These are phyloP conservation scores for Sisyra terminalis DNA, from an alignment of 2,888 invertebrate species.

Conservation along the genomic window DNA sequence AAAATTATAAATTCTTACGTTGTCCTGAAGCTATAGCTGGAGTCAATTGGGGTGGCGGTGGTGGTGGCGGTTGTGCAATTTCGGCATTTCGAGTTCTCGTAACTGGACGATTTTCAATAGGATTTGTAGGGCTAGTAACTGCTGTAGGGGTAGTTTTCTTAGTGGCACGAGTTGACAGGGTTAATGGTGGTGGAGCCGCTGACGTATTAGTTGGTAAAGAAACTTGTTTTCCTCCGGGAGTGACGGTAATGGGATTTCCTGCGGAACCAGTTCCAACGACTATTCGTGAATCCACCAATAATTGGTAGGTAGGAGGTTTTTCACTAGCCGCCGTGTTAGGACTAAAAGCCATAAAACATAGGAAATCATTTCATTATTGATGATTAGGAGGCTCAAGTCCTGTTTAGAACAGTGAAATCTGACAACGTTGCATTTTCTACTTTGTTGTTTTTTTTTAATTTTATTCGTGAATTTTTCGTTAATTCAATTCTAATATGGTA, in stretches of 20 bases:
- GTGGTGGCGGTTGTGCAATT: slow-evolving; percentile 4
- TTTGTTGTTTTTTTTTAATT: no score
- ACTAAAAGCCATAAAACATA: slow-evolving; percentile 12
- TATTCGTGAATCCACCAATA: slow-evolving; percentile 33
- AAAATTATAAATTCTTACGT: no score
- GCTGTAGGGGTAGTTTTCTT: slow-evolving; percentile 9
- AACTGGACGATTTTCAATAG: not conserved
- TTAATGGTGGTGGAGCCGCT: slow-evolving; percentile 11
- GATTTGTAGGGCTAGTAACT: slow-evolving; percentile 6
- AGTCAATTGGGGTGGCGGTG: slow-evolving; percentile 5
- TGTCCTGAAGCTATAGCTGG: not conserved
- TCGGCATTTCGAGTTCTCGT: slow-evolving; percentile 1
- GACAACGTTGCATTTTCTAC: no score
- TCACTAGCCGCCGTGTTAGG: slow-evolving; percentile 26
- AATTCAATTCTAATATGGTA: no score
- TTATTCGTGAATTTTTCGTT: no score
- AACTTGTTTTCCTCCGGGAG: slow-evolving; percentile 11
- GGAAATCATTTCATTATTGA: slow-evolving; percentile 8
- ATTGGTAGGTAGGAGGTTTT: slow-evolving; percentile 21
- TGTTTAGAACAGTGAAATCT: no score
- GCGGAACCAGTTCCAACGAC: slow-evolving; percentile 21
- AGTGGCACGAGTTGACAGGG: slow-evolving; percentile 14
- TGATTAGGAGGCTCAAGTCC: no score
- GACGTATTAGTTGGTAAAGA: slow-evolving; percentile 13
- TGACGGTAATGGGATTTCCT: slow-evolving; percentile 12